Conservation (phyloP, 2,888 invertebrate species). For the Spodoptera exigua region DNA sequence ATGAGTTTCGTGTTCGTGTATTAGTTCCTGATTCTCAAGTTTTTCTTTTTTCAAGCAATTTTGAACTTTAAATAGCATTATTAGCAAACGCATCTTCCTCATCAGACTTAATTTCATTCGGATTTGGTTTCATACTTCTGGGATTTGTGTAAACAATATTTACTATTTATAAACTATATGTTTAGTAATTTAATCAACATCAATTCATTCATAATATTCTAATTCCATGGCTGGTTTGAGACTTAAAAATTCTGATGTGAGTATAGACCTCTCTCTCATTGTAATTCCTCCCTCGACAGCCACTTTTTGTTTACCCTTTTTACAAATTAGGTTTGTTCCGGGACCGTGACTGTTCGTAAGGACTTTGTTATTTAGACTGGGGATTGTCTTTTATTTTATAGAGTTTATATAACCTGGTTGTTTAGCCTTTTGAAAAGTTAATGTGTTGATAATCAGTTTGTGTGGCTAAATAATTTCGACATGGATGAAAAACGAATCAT, state of each 20-base stretch:
- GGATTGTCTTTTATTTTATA: slow-evolving; percentile 38
- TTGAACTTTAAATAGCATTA: too few species aligned
- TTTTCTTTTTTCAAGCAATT: too few species aligned
- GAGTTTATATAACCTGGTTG: slow-evolving; percentile 4
- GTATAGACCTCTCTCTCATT: slow-evolving; percentile 59
- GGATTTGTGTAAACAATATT: too few species aligned
- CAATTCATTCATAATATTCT: slow-evolving; percentile 3
- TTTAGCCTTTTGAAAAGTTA: not conserved
- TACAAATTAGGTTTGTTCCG: slow-evolving; percentile 79
- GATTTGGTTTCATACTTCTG: too few species aligned
- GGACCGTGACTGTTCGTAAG: slow-evolving; percentile 36
- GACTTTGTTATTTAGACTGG: slow-evolving; percentile 50
- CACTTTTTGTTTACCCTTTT: slow-evolving; percentile 76
- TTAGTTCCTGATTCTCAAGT: too few species aligned
- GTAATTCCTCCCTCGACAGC: slow-evolving; percentile 62
- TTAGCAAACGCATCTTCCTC: too few species aligned
- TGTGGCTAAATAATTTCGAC: not conserved
- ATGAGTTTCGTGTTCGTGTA: too few species aligned
- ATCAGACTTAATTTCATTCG: too few species aligned
- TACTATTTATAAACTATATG: too few species aligned
- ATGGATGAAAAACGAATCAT: too few species aligned
- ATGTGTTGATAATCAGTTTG: not conserved
- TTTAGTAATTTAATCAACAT: too few species aligned
- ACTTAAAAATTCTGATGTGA: slow-evolving; percentile 33
- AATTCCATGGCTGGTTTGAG: slow-evolving; percentile 27